A percentile compares a stretch with the other conserved stretches of the same genome.
Conservation (phyloP, 2,888 invertebrate species). For the Parnassius glacialis region DNA sequence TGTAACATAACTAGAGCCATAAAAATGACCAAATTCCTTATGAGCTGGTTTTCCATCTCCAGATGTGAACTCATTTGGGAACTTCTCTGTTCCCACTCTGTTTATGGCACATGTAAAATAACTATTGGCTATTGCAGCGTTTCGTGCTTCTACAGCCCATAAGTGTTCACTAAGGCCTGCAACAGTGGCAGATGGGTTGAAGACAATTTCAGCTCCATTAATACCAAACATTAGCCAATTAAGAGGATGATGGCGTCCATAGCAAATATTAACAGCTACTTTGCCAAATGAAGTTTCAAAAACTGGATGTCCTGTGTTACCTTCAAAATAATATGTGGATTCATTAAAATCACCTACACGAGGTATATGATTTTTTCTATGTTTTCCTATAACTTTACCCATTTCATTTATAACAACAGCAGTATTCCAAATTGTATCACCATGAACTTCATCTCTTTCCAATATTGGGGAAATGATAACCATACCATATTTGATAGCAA, state of each 20-base stretch:
- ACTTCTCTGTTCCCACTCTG: constrained; percentile 94
- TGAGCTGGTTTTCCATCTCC: constrained; percentile 88
- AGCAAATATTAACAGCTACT: constrained; percentile 98
- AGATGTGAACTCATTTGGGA: constrained; percentile 83
- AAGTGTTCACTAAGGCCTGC: constrained; percentile 91
- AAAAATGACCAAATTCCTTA: constrained; percentile 97
- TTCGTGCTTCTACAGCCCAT: constrained; percentile 97
- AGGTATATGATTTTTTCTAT: constrained; percentile 99
- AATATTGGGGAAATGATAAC: constrained; percentile 97
- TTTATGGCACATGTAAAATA: constrained; percentile 97
- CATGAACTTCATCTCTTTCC: constrained; percentile 93
- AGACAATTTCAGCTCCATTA: constrained; percentile 99
- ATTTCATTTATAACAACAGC: constrained; percentile 94
- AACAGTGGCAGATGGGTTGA: constrained; percentile 99
- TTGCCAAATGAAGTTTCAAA: constrained; percentile 92
- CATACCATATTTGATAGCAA: constrained; percentile 92
- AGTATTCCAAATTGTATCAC: constrained; percentile 97
- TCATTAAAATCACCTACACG: constrained; percentile 99
- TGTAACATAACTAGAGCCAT: constrained; percentile 97
- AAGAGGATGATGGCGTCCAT: constrained; percentile 98
- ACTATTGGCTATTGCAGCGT: constrained; percentile 97
- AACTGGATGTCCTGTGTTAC: constrained; percentile 97
- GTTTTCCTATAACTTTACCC: constrained; percentile 94
- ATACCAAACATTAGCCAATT: constrained; percentile 99
- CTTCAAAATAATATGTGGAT: constrained; percentile 98